phyloP scores from a whole-genome alignment of 2,797 vertebrate genomes.

The Lutjanus argentimaculatus region DNA sequence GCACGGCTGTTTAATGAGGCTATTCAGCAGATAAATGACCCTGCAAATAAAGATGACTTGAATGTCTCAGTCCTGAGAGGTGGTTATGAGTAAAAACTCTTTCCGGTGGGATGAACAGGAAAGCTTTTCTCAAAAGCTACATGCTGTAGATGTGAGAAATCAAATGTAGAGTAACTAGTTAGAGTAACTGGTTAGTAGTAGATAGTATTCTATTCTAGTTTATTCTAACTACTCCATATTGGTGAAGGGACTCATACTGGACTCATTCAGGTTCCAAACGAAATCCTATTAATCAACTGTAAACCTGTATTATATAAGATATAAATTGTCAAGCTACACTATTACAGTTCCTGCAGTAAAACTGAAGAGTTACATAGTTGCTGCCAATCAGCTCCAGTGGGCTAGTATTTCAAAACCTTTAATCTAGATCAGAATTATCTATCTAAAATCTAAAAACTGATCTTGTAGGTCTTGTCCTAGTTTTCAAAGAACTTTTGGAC shows the following conservation, averaged over 20 bases:
- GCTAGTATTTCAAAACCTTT: no score
- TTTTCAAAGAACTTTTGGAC: no score
- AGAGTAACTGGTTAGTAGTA: no score
- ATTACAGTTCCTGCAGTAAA: background rate
- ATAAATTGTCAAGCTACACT: background rate
- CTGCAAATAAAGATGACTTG: constrained; percentile 20
- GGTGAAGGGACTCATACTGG: background rate
- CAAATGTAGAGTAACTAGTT: no score
- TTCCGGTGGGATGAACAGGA: background rate
- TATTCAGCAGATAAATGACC: constrained; percentile 43
- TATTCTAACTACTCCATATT: background rate
- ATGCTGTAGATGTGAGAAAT: background rate
- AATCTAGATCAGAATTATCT: no score
- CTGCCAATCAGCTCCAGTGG: no score
- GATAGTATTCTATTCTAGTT: background rate
- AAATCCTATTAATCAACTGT: background rate
- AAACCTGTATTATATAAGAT: background rate
- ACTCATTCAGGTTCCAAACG: background rate
- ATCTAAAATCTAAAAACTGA: no score
- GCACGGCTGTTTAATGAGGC: constrained; percentile 22
- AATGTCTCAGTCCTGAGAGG: constrained; percentile 10
- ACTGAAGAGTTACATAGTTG: background rate
- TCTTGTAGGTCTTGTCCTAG: no score
- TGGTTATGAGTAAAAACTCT: constrained; percentile 10
- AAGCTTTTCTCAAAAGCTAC: background rate